Conservation (phyloP, 2,113 vertebrate genomes). For the Corythaeola cristata region DNA sequence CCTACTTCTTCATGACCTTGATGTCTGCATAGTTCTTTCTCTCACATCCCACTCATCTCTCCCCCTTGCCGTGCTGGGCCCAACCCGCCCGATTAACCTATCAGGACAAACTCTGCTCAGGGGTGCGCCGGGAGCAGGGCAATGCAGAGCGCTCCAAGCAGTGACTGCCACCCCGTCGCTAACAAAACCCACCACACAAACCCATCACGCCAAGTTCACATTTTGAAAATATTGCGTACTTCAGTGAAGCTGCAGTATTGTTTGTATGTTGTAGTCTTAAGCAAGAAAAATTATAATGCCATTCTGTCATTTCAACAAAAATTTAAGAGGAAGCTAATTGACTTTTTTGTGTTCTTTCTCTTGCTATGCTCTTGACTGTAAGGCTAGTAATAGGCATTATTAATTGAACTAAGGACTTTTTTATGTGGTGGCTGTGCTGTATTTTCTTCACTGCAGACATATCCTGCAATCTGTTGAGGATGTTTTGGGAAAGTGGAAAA, state of each 20-base stretch:
- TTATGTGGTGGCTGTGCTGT: not conserved
- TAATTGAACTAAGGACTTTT: not conserved
- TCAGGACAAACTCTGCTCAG: too few relatives aligned
- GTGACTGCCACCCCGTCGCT: too few relatives aligned
- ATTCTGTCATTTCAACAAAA: not conserved
- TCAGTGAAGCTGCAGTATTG: not conserved
- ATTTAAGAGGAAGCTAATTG: not conserved
- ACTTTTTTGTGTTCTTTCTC: not conserved
- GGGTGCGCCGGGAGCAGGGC: too few relatives aligned
- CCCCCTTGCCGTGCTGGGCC: too few relatives aligned
- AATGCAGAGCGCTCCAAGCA: too few relatives aligned
- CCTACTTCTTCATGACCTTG: too few relatives aligned
- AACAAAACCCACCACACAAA: too few relatives aligned
- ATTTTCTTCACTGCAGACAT: not conserved
- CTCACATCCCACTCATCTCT: too few relatives aligned
- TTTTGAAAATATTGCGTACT: not conserved
- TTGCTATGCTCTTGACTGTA: not conserved
- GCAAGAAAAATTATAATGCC: too few relatives aligned
- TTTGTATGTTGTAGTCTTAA: not conserved
- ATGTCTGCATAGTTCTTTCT: too few relatives aligned
- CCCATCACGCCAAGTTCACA: not conserved
- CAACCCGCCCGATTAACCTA: too few relatives aligned
- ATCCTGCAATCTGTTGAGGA: not conserved
- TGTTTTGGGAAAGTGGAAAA: not conserved
- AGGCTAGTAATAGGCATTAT: not conserved